phyloP scores from a whole-genome alignment of 2,113 vertebrate species.

The Hyla sarda region DNA sequence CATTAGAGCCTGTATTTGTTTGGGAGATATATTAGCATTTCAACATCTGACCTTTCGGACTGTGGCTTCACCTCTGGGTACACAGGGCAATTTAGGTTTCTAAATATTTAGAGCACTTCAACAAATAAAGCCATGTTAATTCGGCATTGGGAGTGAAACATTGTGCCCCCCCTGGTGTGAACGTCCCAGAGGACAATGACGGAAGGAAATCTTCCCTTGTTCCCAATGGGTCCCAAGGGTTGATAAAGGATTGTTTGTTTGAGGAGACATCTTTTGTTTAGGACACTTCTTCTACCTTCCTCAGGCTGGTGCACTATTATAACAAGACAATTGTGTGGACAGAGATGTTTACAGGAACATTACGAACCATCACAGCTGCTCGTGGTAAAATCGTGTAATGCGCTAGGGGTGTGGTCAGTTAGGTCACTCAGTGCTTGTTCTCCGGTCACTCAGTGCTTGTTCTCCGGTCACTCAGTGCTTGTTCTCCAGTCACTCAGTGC shows the following conservation, averaged over 20 bases:
- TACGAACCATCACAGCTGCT: not conserved
- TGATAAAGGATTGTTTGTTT: not conserved
- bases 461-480: not conserved
- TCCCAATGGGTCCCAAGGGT: not conserved
- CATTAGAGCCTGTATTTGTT: slow-evolving; percentile 25
- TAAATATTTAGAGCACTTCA: slow-evolving; percentile 49
- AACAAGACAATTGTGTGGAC: not conserved
- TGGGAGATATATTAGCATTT: slow-evolving; percentile 42
- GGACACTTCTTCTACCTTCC: not conserved
- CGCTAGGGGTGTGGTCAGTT: not conserved
- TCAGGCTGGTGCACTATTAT: not conserved
- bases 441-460: not conserved
- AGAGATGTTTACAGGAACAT: slow-evolving; percentile 5
- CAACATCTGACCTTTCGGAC: slow-evolving; percentile 37
- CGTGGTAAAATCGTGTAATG: not conserved
- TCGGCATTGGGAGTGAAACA: slow-evolving; percentile 11
- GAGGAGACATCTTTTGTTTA: not conserved
- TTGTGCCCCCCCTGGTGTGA: slow-evolving; percentile 41
- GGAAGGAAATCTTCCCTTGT: not conserved
- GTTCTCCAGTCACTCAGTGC: not conserved
- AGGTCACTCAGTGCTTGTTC: not conserved
- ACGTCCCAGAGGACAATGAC: slow-evolving; percentile 1
- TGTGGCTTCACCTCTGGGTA: slow-evolving; percentile 24
- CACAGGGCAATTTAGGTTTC: slow-evolving; percentile 38
- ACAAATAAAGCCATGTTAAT: slow-evolving; percentile 41